phyloP scores from a whole-genome alignment of 2,113 vertebrate genomes.

The Panurus biarmicus region DNA sequence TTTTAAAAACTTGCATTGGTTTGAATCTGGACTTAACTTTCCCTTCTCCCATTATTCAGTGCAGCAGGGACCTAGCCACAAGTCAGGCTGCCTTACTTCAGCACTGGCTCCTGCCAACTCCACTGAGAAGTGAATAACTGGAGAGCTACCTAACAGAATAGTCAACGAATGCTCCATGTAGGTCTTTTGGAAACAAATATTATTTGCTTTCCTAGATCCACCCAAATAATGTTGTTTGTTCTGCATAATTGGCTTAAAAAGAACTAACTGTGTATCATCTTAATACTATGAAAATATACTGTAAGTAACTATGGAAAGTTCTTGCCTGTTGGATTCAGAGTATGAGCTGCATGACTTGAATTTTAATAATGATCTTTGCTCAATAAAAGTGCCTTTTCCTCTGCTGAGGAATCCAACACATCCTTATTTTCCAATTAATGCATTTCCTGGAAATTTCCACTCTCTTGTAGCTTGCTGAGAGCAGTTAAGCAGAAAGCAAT shows the following conservation, averaged over 20 bases:
- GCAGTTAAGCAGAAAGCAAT: background rate
- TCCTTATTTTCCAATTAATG: background rate
- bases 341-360: background rate
- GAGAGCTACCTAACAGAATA: background rate
- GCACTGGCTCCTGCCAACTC: background rate
- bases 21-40: background rate
- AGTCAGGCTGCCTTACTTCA: background rate
- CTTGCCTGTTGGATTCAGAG: background rate
- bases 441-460: background rate
- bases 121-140: background rate
- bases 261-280: background rate
- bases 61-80: background rate
- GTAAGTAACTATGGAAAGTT: background rate
- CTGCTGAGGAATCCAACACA: background rate
- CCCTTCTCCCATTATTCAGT: background rate
- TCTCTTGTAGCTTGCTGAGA: background rate
- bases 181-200: background rate
- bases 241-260: slow-evolving; percentile 2
- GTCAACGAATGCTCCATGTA: background rate
- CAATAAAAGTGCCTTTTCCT: background rate
- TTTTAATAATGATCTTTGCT: background rate
- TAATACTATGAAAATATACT: background rate
- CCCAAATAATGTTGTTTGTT: slow-evolving; percentile 9
- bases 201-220: background rate
- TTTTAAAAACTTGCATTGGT: background rate